These are phyloP conservation scores for Hyles vespertilio DNA, from an alignment of 1,140 invertebrate genomes.

Conservation along the genomic window DNA sequence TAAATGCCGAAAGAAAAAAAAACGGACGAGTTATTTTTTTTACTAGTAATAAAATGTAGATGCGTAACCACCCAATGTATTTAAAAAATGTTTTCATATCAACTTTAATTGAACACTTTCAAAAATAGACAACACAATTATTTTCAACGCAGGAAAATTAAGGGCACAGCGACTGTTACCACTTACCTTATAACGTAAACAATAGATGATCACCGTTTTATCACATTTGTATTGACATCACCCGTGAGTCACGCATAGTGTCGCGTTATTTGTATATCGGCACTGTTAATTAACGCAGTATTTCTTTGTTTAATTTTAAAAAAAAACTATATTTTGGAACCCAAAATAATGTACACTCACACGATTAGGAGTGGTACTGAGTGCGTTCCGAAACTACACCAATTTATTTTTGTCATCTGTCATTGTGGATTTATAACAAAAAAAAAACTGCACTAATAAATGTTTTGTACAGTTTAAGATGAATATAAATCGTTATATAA, in stretches of 20 bases:
- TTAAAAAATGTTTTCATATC: too few species aligned
- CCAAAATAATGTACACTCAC: slow-evolving; percentile 30
- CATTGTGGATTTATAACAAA: not conserved
- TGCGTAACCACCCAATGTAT: too few species aligned
- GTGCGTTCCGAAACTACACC: slow-evolving; percentile 30
- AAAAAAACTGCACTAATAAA: too few species aligned
- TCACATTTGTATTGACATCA: not conserved
- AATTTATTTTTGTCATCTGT: slow-evolving; percentile 1
- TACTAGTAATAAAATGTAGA: too few species aligned
- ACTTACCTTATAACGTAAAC: slow-evolving; percentile 23
- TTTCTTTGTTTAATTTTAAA: slow-evolving; percentile 7
- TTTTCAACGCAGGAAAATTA: too few species aligned
- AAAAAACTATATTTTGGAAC: slow-evolving; percentile 25
- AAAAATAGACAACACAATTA: too few species aligned
- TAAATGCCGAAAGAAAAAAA: too few species aligned
- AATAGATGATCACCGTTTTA: slow-evolving; percentile 6
- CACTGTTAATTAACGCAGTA: slow-evolving; percentile 3
- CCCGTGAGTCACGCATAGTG: not conserved
- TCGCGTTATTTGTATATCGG: slow-evolving; percentile 1
- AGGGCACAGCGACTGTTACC: too few species aligned
- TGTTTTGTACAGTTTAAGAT: too few species aligned
- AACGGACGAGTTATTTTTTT: too few species aligned
- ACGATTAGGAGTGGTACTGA: slow-evolving; percentile 42
- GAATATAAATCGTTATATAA: too few species aligned
- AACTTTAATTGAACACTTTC: too few species aligned